These are phyloP conservation scores for Eumerus sabulonum DNA, from an alignment of 2,888 invertebrate species.

Conservation along the genomic window DNA sequence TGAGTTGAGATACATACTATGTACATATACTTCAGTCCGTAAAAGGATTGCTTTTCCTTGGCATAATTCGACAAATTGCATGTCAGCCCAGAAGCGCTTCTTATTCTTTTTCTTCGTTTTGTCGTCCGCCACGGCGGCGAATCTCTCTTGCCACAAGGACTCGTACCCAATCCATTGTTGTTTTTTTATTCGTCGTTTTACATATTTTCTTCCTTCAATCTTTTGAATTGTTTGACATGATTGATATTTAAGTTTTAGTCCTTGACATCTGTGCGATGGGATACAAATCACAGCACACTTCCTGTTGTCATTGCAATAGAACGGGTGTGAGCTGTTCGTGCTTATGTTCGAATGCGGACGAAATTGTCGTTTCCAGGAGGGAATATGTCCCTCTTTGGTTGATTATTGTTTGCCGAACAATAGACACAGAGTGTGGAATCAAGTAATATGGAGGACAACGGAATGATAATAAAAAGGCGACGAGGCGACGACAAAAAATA, in stretches of 20 bases:
- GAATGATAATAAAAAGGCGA: no score
- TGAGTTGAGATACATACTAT: no score
- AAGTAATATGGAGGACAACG: no score
- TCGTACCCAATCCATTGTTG: no score
- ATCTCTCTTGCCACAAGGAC: slow-evolving; percentile 11
- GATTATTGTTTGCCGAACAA: slow-evolving; percentile 52
- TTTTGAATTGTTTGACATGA: slow-evolving; percentile 64
- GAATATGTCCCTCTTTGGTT: slow-evolving; percentile 27
- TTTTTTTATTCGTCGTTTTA: no score
- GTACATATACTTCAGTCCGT: slow-evolving; percentile 35
- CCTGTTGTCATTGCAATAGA: slow-evolving; percentile 53
- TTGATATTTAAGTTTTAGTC: slow-evolving; percentile 67
- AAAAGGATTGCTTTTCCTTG: slow-evolving; percentile 59
- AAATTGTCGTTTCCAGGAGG: slow-evolving; percentile 42
- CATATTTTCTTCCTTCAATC: slow-evolving; percentile 2
- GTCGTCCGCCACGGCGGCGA: slow-evolving; percentile 3
- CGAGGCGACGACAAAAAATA: no score
- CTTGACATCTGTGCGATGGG: slow-evolving; percentile 64
- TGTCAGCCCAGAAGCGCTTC: slow-evolving; percentile 60
- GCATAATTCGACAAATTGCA: slow-evolving; percentile 65
- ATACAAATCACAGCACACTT: slow-evolving; percentile 62
- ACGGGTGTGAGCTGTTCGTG: slow-evolving; percentile 13
- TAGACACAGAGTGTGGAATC: background rate
- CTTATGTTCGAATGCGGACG: slow-evolving; percentile 31
- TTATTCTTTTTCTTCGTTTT: slow-evolving; percentile 3